Percentiles rank a stretch among this genome's conserved stretches.
Conservation (phyloP, 2,113 vertebrate genomes). For the Ciconia maguari region DNA sequence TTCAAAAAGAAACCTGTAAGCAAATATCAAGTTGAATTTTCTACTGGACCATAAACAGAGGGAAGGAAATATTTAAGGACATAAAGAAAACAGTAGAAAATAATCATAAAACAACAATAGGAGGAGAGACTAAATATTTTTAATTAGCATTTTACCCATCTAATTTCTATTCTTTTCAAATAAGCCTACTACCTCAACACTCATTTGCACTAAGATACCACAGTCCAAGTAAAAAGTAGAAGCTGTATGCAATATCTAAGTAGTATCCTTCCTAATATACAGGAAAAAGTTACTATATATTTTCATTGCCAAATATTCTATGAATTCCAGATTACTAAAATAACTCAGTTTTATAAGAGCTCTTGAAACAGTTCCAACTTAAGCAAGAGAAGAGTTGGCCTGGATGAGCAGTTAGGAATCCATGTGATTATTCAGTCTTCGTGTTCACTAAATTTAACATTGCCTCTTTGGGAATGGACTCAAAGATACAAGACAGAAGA, state of each 20-base stretch:
- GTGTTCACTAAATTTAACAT: not conserved
- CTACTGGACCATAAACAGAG: not conserved
- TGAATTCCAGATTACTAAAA: not conserved
- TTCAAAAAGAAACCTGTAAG: not conserved
- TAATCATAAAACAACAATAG: not conserved
- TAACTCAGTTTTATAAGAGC: not conserved
- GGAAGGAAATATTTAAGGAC: not conserved
- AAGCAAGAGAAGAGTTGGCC: not conserved
- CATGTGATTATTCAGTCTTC: not conserved
- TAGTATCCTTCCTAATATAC: not conserved
- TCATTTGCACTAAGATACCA: not conserved
- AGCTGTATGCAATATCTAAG: not conserved
- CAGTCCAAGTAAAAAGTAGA: not conserved
- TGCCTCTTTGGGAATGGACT: not conserved
- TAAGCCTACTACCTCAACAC: not conserved
- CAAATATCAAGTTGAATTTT: not conserved
- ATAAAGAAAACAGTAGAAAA: not conserved
- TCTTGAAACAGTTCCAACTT: slow-evolving; percentile 24
- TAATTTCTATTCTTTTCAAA: not conserved
- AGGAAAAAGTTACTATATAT: not conserved
- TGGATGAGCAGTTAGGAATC: not conserved
- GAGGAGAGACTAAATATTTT: not conserved
- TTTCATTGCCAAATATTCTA: not conserved
- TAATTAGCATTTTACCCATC: not conserved
- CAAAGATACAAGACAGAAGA: not conserved